Base-by-base conservation (phyloP, 2,797 vertebrate genomes). In the Bradypodion pumilum region DNA sequence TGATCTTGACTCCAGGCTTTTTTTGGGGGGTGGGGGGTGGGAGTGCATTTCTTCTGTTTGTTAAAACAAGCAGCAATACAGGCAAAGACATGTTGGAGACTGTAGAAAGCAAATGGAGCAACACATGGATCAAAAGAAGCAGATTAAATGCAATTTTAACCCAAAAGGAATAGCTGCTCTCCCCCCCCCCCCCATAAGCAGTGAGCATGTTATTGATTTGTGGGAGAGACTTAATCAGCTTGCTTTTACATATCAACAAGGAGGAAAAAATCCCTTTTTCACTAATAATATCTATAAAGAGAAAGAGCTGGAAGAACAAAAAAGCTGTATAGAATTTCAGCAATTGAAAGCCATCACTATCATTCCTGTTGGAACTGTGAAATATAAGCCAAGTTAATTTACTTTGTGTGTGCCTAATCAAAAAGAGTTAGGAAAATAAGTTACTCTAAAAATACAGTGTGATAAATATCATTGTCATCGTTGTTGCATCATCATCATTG, bases 71-170 rank as follows among this genome's bases (percentile, higher is more conserved):
- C 52, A 75, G 32, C 7, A 8, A 8, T 62, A 37, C 32, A 70
- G 19, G 65, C 70, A 81, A 62, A n/a, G 65, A 25, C 42, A 76
- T 60, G 65, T 76, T 70, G 68, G 7, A 35, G 10, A 70, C n/a
- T n/a, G 10, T 10, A 37, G 23, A 42, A n/a, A 8, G 63, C 29
- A 35, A 73, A 46, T 27, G 76, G 16, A 80, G 7, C n/a, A 56
- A 59, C 32, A 52, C 15, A 74, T 46, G 66, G 59, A 9, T 80
- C n/a, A 35, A 15, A 68, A 62, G 78, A 75, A 85, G 78, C n/a
- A 85, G 75, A 74, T 44, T 76, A 10, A 81, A 37, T 29, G 52
- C 23, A 69, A 62, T 81, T 69, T 37, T 70, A 56, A 56, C 69
- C 40, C 62, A 46, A 46, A 81, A 46, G n/a, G 25, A 40, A 68